Conservation (phyloP, 2,113 vertebrate species). For the Nyctibius bracteatus region DNA sequence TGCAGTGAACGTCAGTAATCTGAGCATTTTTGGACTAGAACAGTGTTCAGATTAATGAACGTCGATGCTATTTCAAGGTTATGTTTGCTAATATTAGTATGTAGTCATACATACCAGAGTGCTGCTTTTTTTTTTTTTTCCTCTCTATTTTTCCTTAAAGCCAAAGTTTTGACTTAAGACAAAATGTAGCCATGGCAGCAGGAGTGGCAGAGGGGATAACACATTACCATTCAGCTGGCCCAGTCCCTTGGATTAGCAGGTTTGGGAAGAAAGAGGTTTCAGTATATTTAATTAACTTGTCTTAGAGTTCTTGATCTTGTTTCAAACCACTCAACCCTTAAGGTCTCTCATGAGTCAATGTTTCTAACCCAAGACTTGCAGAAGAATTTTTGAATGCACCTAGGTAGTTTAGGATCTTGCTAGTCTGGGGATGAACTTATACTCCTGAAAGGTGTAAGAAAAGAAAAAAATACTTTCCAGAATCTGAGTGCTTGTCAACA, state of each 20-base stretch:
- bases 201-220: not conserved
- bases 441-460: not conserved
- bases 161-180: not conserved
- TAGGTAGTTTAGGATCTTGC: not conserved
- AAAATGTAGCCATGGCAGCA: slow-evolving; percentile 3
- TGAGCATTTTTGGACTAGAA: not conserved
- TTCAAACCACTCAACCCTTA: slow-evolving; percentile 21
- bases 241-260: not conserved
- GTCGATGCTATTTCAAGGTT: slow-evolving; percentile 40
- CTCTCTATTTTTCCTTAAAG: not conserved
- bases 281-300: not conserved
- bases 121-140: not conserved
- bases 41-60: slow-evolving; percentile 21
- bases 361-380: not conserved
- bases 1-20: not conserved
- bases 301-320: not conserved
- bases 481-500: not conserved
- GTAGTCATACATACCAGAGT: slow-evolving; percentile 45
- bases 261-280: slow-evolving; percentile 13
- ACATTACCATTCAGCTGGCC: not conserved
- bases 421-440: not conserved
- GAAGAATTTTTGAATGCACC: not conserved
- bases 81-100: slow-evolving; percentile 41
- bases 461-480: not conserved
- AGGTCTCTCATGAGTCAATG: not conserved